Base-by-base conservation (phyloP, 2,888 invertebrate species). In the Sinodicranocentrus sp. region DNA sequence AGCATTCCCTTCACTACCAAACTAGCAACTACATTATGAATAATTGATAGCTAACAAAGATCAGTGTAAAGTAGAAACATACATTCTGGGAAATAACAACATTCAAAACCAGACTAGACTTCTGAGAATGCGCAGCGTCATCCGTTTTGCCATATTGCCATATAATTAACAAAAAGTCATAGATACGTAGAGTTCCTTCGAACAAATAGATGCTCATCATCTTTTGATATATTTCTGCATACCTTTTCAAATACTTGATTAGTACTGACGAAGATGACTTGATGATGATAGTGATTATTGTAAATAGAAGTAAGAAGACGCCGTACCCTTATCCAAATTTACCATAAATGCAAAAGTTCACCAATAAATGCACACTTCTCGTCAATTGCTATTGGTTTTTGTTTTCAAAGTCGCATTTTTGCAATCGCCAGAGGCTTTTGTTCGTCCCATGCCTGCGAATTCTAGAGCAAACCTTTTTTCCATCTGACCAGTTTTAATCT, bases 311-410 rank as follows among this genome's bases (percentile, higher is more conserved):
- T 39, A 13, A 8, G 39, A 13, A 8, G 39, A 13, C 13, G 39
- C 39, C 8, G 39, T 13, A 13, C 39, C 8, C n/a, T n/a, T n/a
- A n/a, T n/a, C n/a, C n/a, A n/a, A n/a, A n/a, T n/a, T n/a, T n/a
- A n/a, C n/a, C n/a, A n/a, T n/a, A n/a, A n/a, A n/a, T n/a, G n/a
- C n/a, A n/a, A n/a, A n/a, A n/a, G n/a, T n/a, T n/a, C n/a, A 65
- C 39, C 28, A 13, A 13, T 10, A 65, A 65, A 39, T 43, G 21
- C 17, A 19, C 21, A 44, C 43, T 43, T 21, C 21, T 65, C 43
- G 65, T 65, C 65, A 65, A 65, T 65, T 57, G 57, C n/a, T n/a
- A 57, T 21, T 65, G 15, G 65, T 65, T 65, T 39, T 39, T 65
- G 28, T 17, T 23, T 25, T n/a, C 8, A 65, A 21, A 43, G 15